phyloP scores from a whole-genome alignment of 2,113 vertebrate species.

The Ailuropoda melanoleuca region DNA sequence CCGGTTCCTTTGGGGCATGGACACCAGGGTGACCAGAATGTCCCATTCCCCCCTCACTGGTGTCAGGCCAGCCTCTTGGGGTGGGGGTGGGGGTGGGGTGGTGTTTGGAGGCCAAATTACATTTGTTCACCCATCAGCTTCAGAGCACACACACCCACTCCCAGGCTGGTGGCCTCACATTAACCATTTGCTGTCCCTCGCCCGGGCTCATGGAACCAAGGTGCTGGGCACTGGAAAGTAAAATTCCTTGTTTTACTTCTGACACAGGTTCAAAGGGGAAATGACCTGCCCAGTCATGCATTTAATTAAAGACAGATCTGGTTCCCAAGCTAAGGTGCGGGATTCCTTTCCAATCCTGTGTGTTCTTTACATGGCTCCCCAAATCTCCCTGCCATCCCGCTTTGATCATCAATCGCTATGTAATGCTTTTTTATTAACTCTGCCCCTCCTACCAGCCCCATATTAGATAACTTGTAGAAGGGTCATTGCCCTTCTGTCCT shows the following conservation, averaged over 20 bases:
- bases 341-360: neutral
- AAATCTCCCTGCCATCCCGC: neutral
- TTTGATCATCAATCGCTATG: neutral
- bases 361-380: neutral
- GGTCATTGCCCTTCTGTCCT: neutral
- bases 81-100: too few relatives aligned
- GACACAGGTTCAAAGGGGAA: neutral
- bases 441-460: neutral
- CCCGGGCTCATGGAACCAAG: neutral
- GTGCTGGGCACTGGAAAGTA: neutral
- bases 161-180: neutral
- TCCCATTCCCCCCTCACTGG: neutral
- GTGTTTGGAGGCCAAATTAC: neutral
- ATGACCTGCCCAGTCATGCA: neutral
- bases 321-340: neutral
- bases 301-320: neutral
- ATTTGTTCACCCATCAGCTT: neutral
- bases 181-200: neutral
- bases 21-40: slow-evolving; percentile 58
- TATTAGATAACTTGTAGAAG: neutral
- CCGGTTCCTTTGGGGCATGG: slow-evolving; percentile 48
- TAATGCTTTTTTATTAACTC: neutral
- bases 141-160: neutral
- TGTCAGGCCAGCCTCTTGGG: neutral
- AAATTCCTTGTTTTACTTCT: neutral